Conservation (phyloP, 2,797 vertebrate species). For the Muscicapa striata region DNA sequence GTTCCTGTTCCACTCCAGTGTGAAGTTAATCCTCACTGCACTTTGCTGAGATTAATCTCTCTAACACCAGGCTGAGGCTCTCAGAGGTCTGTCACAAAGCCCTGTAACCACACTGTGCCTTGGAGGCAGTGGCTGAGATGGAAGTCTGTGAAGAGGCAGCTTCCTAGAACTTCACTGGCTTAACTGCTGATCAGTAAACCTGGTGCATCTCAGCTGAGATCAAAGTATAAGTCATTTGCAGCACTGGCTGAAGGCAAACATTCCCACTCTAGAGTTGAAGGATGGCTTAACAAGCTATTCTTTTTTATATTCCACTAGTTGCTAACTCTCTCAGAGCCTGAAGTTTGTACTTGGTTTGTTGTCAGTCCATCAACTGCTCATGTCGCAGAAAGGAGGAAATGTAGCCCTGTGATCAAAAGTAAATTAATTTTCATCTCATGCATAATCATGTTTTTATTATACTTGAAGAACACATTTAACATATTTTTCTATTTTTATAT, state of each 20-base stretch:
- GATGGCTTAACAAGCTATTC: background rate
- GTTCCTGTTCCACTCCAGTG: background rate
- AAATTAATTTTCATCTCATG: background rate
- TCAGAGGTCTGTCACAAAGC: background rate
- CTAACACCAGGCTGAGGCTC: background rate
- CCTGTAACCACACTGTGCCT: background rate
- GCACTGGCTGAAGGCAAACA: background rate
- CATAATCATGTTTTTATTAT: background rate
- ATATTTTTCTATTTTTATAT: background rate
- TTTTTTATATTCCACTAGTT: background rate
- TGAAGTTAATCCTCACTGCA: accelerated
- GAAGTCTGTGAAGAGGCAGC: background rate
- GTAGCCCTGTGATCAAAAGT: background rate
- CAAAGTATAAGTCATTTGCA: background rate
- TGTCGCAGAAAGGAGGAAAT: accelerated
- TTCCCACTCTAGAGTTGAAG: background rate
- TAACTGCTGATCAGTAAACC: background rate
- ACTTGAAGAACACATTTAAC: background rate
- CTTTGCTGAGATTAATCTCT: background rate
- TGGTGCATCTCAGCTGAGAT: background rate
- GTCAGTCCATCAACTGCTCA: background rate
- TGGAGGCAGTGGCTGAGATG: background rate
- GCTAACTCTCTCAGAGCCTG: background rate
- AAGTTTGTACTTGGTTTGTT: background rate
- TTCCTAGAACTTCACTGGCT: background rate